Percentiles rank a stretch among this genome's conserved stretches.
Evolutionary conservation across 2,888 invertebrate species (phyloP).

Genomic region (Diachrysia chrysitis): DNA sequence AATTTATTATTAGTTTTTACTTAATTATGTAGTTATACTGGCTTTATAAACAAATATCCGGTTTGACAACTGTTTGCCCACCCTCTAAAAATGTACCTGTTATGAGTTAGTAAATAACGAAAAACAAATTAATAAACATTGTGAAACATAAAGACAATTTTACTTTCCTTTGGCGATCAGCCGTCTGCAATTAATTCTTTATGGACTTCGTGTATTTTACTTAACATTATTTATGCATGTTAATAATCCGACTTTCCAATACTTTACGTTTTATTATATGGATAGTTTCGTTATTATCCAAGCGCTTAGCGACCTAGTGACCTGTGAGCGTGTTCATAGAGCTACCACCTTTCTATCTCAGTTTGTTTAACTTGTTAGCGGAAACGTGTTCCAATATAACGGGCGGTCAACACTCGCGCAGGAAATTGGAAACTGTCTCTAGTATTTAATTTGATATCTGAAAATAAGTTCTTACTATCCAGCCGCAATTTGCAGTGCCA

Average conservation of each 20-base stretch:
- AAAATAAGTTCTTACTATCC: constrained; percentile 32
- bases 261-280: constrained; percentile 46
- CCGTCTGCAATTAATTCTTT: background rate
- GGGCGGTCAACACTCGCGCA: constrained; percentile 58
- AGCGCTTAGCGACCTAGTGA: constrained; percentile 70
- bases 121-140: too few relatives aligned
- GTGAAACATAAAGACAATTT: background rate
- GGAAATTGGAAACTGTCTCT: constrained; percentile 62
- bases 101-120: background rate
- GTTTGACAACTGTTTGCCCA: too few relatives aligned
- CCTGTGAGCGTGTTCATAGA: constrained; percentile 58
- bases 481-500: constrained; percentile 22
- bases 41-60: too few relatives aligned
- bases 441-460: constrained; percentile 40
- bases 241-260: constrained; percentile 50
- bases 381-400: constrained; percentile 65
- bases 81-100: background rate
- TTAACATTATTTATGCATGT: constrained; percentile 18
- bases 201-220: background rate
- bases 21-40: too few relatives aligned
- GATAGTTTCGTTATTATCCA: constrained; percentile 59
- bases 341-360: constrained; percentile 67
- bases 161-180: background rate
- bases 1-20: too few relatives aligned
- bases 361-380: constrained; percentile 74